phyloP scores from a whole-genome alignment of 2,797 vertebrate species.

The Tamandua tetradactyla region DNA sequence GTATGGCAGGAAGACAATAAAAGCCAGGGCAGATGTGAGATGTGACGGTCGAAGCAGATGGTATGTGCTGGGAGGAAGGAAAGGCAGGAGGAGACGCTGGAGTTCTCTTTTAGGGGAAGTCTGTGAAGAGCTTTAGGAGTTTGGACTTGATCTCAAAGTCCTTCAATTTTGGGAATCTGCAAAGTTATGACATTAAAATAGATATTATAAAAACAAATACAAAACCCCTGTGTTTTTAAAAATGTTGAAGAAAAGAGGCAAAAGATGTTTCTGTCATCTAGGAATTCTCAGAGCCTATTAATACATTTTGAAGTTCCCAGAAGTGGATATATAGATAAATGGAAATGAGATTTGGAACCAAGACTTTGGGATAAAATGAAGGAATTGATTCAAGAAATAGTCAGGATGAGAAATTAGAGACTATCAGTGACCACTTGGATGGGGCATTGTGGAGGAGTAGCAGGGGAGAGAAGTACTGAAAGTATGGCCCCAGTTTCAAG shows the following conservation, averaged over 20 bases:
- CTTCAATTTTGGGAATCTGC: background rate
- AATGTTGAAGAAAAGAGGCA: background rate
- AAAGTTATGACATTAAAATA: background rate
- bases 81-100: no score
- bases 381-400: background rate
- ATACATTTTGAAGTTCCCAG: background rate
- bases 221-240: background rate
- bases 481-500: background rate
- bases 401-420: background rate
- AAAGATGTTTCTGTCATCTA: background rate
- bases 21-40: rapidly evolving
- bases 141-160: background rate
- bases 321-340: background rate
- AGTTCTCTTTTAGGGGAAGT: background rate
- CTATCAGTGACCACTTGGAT: background rate
- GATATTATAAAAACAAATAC: rapidly evolving
- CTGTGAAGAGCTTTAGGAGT: background rate
- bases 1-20: background rate
- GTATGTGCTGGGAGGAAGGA: background rate
- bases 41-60: rapidly evolving
- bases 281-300: background rate
- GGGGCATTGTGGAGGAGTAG: rapidly evolving
- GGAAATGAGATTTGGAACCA: background rate
- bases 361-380: no score
- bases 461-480: background rate